These are phyloP conservation scores for Rugalucina vietnamica DNA, from an alignment of 2,888 invertebrate species.

Conservation along the genomic window DNA sequence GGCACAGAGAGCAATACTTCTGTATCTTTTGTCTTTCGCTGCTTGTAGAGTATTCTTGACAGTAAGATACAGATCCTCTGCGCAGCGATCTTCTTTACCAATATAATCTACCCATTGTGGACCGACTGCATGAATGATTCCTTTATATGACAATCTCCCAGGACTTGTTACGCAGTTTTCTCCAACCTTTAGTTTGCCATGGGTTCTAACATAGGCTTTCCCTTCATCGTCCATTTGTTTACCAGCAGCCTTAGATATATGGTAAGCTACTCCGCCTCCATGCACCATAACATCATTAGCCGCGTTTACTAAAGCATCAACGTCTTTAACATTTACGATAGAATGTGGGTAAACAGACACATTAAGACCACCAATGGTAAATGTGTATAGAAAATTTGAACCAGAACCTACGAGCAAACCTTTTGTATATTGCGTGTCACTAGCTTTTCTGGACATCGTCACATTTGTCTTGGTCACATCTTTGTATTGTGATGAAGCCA, in stretches of 20 bases:
- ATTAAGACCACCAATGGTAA: slow-evolving; percentile 16
- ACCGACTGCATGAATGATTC: slow-evolving; percentile 70
- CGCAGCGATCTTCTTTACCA: slow-evolving; percentile 36
- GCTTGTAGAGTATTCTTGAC: slow-evolving; percentile 51
- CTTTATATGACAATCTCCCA: slow-evolving; percentile 61
- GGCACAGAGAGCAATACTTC: slow-evolving; percentile 69
- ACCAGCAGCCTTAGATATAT: slow-evolving; percentile 59
- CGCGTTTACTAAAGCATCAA: slow-evolving; percentile 73
- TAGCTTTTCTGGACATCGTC: too few species aligned
- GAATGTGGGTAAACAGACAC: slow-evolving; percentile 50
- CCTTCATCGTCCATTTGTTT: slow-evolving; percentile 61
- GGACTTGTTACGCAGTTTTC: slow-evolving; percentile 57
- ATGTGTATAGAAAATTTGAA: slow-evolving; percentile 32
- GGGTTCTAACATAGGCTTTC: slow-evolving; percentile 36
- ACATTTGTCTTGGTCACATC: too few species aligned
- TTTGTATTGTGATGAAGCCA: too few species aligned
- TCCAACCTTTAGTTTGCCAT: slow-evolving; percentile 54
- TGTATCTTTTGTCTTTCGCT: slow-evolving; percentile 36
- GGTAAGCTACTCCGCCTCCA: slow-evolving; percentile 65
- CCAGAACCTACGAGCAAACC: slow-evolving; percentile 29
- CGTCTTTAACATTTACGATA: slow-evolving; percentile 43
- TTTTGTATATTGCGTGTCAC: too few species aligned
- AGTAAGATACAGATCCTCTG: slow-evolving; percentile 51
- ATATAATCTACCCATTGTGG: slow-evolving; percentile 65
- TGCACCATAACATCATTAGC: slow-evolving; percentile 69